Evolutionary conservation across 1,140 invertebrate species (phyloP), one percentile per base, ranked within the genome.

Genomic region (Drosophila pruinosa): DNA sequence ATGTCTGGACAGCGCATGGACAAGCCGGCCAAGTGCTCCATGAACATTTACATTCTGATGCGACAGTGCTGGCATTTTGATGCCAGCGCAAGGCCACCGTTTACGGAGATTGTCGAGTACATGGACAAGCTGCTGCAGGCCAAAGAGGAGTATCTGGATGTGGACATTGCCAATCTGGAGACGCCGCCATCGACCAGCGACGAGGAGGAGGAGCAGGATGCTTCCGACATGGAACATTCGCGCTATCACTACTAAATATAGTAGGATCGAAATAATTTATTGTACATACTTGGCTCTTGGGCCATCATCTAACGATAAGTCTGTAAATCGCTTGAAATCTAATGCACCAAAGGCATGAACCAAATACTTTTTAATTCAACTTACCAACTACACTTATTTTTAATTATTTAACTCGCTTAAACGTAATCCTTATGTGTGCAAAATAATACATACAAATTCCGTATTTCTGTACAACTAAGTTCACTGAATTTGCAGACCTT

Each of bases 21-120:
- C 86, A 97, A 96, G 79, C 98, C 98, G n/a, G 94, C 96, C 0
- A 97, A 97, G 89, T 98, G 97, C 90, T 96, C 97, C 4, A 93
- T 96, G 52, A 97, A 98, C 93, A 96, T 99, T 90, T 98, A 97
- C 90, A 95, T 96, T 93, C 92, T 98, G 54, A 99, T 99, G 98
- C 93, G 96, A 24, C 95, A 98, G 57, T 99, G 98, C 89, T 99
- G 98, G 98, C 95, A 95, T 47, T 97, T 98, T 79, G 94, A 96
- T 78, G 96, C 98, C 1, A 94, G 94, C 43, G 95, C 97, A 71
- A 93, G 98, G 62, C 98, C 98, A 0, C 95, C 94, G 6, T 99
- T 99, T 91, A 94, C 93, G 3, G 95, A 97, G 89, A 92, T 99
- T 59, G 97, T 98, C 1, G 95, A 97, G 79, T 95, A 97, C 75